Evolutionary conservation across 1,140 invertebrate species (phyloP).

Genomic region (Macrobrachium rosenbergii): DNA sequence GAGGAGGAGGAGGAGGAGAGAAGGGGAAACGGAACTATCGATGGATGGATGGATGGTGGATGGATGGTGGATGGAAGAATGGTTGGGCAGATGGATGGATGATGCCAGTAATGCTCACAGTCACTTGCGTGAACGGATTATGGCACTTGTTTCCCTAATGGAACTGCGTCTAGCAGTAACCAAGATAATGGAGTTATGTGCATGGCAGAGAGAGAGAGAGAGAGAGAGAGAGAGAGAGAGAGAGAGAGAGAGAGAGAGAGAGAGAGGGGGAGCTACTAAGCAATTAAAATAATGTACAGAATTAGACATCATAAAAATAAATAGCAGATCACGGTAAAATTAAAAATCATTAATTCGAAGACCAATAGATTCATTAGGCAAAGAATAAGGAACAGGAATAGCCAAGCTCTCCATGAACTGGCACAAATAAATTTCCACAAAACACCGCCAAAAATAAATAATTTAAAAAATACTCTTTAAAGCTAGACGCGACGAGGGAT

Average conservation of each 20-base stretch:
- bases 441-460: too few species aligned
- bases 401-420: too few species aligned
- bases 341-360: too few species aligned
- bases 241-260: slow-evolving; percentile 18
- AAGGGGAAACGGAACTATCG: neutral
- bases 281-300: too few species aligned
- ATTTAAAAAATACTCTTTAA: too few species aligned
- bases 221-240: slow-evolving; percentile 17
- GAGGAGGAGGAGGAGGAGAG: neutral
- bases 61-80: neutral
- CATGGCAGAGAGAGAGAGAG: neutral
- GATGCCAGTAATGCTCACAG: neutral
- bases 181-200: neutral
- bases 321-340: too few species aligned
- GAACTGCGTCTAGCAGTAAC: neutral
- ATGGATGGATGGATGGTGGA: neutral
- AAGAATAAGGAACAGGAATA: too few species aligned
- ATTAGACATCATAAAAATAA: too few species aligned
- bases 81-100: neutral
- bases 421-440: too few species aligned
- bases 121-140: neutral
- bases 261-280: neutral
- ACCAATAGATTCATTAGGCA: too few species aligned
- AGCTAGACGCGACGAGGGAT: too few species aligned
- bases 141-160: neutral